Conservation (phyloP, 2,797 vertebrate genomes). For the Pteropus rufus region DNA sequence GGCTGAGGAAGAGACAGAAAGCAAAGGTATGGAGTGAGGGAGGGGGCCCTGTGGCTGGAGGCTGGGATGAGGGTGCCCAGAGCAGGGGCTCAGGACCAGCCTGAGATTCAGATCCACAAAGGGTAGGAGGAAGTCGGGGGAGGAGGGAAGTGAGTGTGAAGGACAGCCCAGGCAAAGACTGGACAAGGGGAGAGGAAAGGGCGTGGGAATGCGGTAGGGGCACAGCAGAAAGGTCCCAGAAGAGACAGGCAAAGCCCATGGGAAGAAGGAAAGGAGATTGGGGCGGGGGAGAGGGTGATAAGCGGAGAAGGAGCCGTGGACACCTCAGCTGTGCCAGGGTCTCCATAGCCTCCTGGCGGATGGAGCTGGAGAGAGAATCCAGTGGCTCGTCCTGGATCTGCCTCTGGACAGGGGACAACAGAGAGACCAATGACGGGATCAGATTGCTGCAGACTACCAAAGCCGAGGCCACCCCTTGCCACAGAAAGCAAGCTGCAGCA, state of each 20-base stretch:
- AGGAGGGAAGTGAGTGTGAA: too few species aligned
- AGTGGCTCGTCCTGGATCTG: conserved; percentile 68
- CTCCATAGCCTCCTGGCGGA: conserved; percentile 64
- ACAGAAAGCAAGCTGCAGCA: accelerated
- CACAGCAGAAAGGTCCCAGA: neutral
- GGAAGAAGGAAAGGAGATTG: neutral
- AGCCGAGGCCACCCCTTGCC: accelerated
- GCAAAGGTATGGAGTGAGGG: neutral
- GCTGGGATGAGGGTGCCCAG: neutral
- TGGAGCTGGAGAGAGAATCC: conserved; percentile 51
- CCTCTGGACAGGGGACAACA: conserved; percentile 48
- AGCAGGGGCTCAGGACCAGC: neutral
- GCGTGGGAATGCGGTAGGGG: accelerated
- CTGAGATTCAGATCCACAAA: neutral
- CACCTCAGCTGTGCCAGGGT: conserved; percentile 73
- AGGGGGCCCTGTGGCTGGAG: neutral
- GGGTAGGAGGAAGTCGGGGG: accelerated
- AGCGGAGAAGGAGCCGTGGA: neutral
- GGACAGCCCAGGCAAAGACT: accelerated
- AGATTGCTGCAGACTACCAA: neutral
- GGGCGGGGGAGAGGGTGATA: too few species aligned
- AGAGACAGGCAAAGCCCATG: neutral
- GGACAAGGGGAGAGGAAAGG: neutral
- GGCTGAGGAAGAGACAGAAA: neutral
- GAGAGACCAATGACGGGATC: neutral